phyloP scores from a whole-genome alignment of 92 coral and sea anemone species.

The Pocillopora meandrina region DNA sequence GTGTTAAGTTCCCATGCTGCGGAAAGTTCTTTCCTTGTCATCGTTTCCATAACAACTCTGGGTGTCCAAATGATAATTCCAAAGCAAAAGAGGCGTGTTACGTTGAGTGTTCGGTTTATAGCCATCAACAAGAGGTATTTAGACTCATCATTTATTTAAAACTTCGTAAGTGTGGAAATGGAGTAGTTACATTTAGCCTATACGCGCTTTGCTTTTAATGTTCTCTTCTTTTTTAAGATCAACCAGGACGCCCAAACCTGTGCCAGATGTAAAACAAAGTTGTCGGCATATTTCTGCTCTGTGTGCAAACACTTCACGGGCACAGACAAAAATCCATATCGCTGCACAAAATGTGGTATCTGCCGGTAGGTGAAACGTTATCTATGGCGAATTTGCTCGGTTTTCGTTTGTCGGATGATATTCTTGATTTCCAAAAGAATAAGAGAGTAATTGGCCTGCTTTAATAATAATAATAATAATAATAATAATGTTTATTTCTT shows the following conservation, averaged over 20 bases:
- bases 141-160: background rate
- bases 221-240: constrained; percentile 25
- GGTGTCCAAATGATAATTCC: constrained; percentile 48
- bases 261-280: constrained; percentile 52
- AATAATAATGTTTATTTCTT: too few relatives aligned
- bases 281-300: constrained; percentile 83
- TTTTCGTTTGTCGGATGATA: too few relatives aligned
- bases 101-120: constrained; percentile 56
- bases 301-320: constrained; percentile 85
- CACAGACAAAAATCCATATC: constrained; percentile 73
- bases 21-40: constrained; percentile 68
- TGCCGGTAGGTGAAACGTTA: constrained; percentile 55
- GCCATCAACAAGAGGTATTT: constrained; percentile 66
- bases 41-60: constrained; percentile 79
- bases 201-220: background rate
- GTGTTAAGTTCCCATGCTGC: constrained; percentile 72
- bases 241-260: constrained; percentile 60
- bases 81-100: constrained; percentile 62
- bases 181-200: too few relatives aligned
- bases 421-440: too few relatives aligned
- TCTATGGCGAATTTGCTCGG: background rate
- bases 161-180: too few relatives aligned
- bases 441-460: too few relatives aligned
- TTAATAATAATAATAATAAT: too few relatives aligned
- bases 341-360: constrained; percentile 86